Evolutionary conservation across 2,888 invertebrate species (phyloP).

Genomic region (Eulithis testata): DNA sequence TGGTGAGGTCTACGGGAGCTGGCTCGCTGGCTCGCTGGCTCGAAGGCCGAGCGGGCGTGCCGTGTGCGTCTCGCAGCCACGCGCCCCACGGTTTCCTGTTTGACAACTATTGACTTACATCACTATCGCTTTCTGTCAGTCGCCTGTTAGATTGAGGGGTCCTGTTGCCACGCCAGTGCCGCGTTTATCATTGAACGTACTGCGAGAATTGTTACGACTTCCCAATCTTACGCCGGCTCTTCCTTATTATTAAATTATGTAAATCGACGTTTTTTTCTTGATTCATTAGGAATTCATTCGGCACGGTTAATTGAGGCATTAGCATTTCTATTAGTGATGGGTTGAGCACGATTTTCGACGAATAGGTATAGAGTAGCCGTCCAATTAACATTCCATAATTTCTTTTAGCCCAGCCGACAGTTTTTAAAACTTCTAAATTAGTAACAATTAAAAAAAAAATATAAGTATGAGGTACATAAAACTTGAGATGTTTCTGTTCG

Average conservation of each 20-base stretch:
- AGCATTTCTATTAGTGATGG: constrained; percentile 44
- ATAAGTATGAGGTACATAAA: too few species aligned
- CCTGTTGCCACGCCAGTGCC: constrained; percentile 74
- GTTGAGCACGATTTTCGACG: neutral
- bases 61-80: constrained; percentile 64
- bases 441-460: too few species aligned
- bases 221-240: constrained; percentile 65
- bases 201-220: constrained; percentile 70
- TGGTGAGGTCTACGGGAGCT: constrained; percentile 33
- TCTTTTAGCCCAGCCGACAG: too few species aligned
- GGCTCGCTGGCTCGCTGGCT: constrained; percentile 10
- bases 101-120: constrained; percentile 84
- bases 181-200: constrained; percentile 70
- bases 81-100: constrained; percentile 82
- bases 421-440: too few species aligned
- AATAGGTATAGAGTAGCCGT: neutral
- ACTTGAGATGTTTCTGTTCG: too few species aligned
- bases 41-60: constrained; percentile 63
- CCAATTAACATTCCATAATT: too few species aligned
- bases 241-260: constrained; percentile 72
- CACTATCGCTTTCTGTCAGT: constrained; percentile 83
- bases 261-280: constrained; percentile 56
- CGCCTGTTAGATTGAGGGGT: constrained; percentile 80
- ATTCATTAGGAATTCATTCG: constrained; percentile 51
- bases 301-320: constrained; percentile 56